Percentiles rank a stretch among this genome's conserved stretches.
phyloP scores from a whole-genome alignment of 2,888 invertebrate genomes.

The Pecten maximus region DNA sequence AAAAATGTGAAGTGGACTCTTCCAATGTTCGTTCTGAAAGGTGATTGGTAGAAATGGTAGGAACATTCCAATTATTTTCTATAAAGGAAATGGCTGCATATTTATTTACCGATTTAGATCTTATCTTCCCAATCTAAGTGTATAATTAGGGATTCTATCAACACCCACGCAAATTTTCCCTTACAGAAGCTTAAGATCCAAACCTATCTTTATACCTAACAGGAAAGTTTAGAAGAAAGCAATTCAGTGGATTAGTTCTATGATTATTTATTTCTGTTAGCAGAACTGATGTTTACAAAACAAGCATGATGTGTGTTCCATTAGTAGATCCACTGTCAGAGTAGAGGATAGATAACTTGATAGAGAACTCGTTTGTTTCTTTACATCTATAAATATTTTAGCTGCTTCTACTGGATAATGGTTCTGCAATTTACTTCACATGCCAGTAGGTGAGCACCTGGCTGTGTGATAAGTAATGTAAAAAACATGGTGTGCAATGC shows the following conservation, averaged over 20 bases:
- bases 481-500: neutral
- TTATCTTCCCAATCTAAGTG: neutral
- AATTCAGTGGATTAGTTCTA: neutral
- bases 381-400: neutral
- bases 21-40: neutral
- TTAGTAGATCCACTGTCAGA: neutral
- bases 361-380: neutral
- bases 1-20: neutral
- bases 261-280: neutral
- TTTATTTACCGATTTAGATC: neutral
- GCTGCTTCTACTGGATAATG: neutral
- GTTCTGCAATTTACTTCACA: neutral
- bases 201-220: neutral
- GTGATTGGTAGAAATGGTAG: neutral
- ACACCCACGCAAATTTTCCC: neutral
- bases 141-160: neutral
- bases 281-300: slow-evolving; percentile 10
- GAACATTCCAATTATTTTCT: neutral
- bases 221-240: neutral
- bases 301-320: neutral
- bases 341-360: neutral
- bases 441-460: neutral
- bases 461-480: neutral
- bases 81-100: neutral
- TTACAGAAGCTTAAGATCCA: neutral